Conservation (phyloP, 1,140 invertebrate genomes). For the Carcinoscorpius rotundicauda region DNA sequence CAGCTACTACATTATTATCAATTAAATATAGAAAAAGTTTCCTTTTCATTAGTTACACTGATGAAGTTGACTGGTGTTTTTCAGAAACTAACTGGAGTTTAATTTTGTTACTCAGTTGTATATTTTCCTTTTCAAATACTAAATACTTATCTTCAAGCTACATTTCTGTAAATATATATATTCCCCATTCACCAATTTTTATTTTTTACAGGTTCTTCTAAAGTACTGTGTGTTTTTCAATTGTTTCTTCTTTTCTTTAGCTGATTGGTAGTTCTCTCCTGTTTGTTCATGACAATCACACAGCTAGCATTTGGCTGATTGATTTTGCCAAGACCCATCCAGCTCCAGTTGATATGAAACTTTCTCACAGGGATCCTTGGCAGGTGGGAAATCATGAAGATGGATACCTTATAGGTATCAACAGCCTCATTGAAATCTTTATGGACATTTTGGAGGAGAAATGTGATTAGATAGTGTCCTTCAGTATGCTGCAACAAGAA, state of each 20-base stretch:
- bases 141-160: background rate
- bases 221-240: background rate
- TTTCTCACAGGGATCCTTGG: slow-evolving; percentile 76
- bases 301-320: slow-evolving; percentile 90
- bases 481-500: no score
- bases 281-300: slow-evolving; percentile 83
- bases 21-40: no score
- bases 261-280: slow-evolving; percentile 93
- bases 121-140: background rate
- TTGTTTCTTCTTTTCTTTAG: slow-evolving; percentile 36
- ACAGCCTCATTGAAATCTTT: slow-evolving; percentile 46
- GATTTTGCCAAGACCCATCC: slow-evolving; percentile 93
- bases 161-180: background rate
- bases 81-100: background rate
- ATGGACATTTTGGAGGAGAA: no score
- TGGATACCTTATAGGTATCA: slow-evolving; percentile 78
- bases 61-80: no score
- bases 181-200: background rate
- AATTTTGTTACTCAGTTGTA: background rate
- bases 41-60: no score
- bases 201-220: background rate
- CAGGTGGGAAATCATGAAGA: slow-evolving; percentile 95
- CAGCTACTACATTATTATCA: no score
- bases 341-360: slow-evolving; percentile 54
- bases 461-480: no score